Percentiles rank a stretch among this genome's conserved stretches.
Evolutionary conservation across 2,797 vertebrate genomes (phyloP).

Genomic region (Melanitta fusca): DNA sequence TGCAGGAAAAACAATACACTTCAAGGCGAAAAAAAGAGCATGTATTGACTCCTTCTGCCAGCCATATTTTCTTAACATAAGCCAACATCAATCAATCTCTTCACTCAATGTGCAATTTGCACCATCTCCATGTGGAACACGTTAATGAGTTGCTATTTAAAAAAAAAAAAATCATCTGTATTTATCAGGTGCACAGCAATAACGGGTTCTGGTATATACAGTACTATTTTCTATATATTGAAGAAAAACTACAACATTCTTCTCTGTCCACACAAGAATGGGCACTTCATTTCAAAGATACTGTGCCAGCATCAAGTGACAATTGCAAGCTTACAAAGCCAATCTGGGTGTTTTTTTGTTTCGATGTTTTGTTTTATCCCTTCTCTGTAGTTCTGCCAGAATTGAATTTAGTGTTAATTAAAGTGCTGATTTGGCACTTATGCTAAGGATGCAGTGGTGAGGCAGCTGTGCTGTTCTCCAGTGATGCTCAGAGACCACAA

Average conservation of each 20-base stretch:
- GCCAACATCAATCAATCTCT: slow-evolving; percentile 24
- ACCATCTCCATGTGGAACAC: not conserved
- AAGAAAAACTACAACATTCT: not conserved
- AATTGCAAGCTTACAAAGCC: not conserved
- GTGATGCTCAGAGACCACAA: not conserved
- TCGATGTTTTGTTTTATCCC: not conserved
- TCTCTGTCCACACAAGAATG: not conserved
- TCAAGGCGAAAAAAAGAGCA: not conserved
- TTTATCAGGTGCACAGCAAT: not conserved
- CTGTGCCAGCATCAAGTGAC: not conserved
- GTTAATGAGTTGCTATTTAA: not conserved
- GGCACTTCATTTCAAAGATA: not conserved
- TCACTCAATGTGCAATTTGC: not conserved
- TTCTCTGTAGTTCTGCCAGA: not conserved
- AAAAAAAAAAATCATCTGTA: not conserved
- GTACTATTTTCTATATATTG: not conserved
- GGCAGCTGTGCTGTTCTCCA: not conserved
- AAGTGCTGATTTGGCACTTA: not conserved
- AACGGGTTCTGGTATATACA: not conserved
- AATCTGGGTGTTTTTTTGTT: not conserved
- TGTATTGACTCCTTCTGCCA: not conserved
- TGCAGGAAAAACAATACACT: not conserved
- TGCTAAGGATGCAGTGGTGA: not conserved
- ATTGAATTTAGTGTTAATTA: not conserved
- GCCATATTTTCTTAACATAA: slow-evolving; percentile 8